A percentile compares a stretch with the other conserved stretches of the same genome.
Conservation (phyloP, 2,888 invertebrate genomes). For the Sussaba pulchella region DNA sequence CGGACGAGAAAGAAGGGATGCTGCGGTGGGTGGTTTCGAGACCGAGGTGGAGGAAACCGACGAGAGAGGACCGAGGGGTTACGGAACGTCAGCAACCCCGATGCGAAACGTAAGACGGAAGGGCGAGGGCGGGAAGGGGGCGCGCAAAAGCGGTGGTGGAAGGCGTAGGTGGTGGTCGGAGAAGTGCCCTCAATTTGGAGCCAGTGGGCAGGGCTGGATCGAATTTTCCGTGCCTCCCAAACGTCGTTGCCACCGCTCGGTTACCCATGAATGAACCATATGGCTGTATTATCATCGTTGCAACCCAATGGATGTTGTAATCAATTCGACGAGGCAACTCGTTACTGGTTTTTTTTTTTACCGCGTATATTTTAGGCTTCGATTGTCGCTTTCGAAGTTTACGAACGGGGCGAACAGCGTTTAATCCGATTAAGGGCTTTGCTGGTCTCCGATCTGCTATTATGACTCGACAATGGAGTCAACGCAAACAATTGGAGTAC, state of each 20-base stretch:
- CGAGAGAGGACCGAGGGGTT: constrained; percentile 9
- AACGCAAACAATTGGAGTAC: constrained; percentile 1
- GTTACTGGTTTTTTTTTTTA: too few relatives aligned
- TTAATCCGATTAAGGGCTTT: constrained; percentile 1
- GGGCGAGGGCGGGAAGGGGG: background rate
- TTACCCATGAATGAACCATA: constrained; percentile 69
- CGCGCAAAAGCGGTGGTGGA: constrained; percentile 21
- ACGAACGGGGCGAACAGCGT: background rate
- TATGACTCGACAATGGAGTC: constrained; percentile 1
- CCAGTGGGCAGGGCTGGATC: constrained; percentile 61
- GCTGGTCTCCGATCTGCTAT: background rate
- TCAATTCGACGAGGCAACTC: too few relatives aligned
- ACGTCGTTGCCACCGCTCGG: constrained; percentile 48
- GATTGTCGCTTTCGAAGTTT: background rate
- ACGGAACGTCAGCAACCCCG: constrained; percentile 21
- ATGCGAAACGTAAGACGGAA: constrained; percentile 37
- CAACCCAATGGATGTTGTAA: constrained; percentile 10
- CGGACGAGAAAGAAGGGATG: background rate
- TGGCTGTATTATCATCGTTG: constrained; percentile 38
- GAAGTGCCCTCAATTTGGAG: constrained; percentile 66
- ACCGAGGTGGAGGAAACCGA: constrained; percentile 2
- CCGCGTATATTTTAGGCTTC: background rate
- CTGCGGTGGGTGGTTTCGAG: background rate
- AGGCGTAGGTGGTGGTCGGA: constrained; percentile 64
- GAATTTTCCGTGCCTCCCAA: constrained; percentile 61